Evolutionary conservation across 2,797 vertebrate species (phyloP).

Genomic region (Cryptoblepharus egeriae): DNA sequence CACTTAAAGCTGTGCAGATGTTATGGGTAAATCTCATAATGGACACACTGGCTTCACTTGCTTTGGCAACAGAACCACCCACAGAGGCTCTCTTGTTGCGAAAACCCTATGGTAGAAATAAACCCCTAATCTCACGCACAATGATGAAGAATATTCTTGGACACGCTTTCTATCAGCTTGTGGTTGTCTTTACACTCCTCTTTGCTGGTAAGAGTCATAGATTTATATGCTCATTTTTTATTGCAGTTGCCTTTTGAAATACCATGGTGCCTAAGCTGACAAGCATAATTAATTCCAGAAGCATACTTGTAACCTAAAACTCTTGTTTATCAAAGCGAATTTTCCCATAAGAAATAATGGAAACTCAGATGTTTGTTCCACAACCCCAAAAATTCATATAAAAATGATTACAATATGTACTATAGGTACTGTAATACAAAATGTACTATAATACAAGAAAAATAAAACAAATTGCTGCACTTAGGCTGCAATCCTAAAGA

Average conservation of each 20-base stretch:
- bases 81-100: conserved; percentile 94
- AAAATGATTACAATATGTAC: too few relatives aligned
- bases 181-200: conserved; percentile 93
- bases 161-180: conserved; percentile 94
- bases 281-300: too few relatives aligned
- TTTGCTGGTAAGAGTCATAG: conserved; percentile 88
- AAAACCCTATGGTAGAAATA: conserved; percentile 98
- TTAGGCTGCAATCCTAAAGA: too few relatives aligned
- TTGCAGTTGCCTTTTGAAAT: conserved; percentile 1
- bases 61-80: conserved; percentile 97
- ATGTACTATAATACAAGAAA: too few relatives aligned
- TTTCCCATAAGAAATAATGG: too few relatives aligned
- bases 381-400: too few relatives aligned
- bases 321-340: too few relatives aligned
- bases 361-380: too few relatives aligned
- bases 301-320: too few relatives aligned
- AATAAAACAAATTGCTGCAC: too few relatives aligned
- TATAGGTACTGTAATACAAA: too few relatives aligned
- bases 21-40: conserved; percentile 99
- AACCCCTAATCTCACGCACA: conserved; percentile 97
- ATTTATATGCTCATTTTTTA: conserved; percentile 19
- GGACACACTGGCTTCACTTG: conserved; percentile 97
- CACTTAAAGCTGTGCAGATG: conserved; percentile 98
- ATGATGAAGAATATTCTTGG: conserved; percentile 99
- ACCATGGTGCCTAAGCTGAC: too few relatives aligned